Conservation (phyloP, 2,797 vertebrate genomes). For the Bradypodion ventrale region DNA sequence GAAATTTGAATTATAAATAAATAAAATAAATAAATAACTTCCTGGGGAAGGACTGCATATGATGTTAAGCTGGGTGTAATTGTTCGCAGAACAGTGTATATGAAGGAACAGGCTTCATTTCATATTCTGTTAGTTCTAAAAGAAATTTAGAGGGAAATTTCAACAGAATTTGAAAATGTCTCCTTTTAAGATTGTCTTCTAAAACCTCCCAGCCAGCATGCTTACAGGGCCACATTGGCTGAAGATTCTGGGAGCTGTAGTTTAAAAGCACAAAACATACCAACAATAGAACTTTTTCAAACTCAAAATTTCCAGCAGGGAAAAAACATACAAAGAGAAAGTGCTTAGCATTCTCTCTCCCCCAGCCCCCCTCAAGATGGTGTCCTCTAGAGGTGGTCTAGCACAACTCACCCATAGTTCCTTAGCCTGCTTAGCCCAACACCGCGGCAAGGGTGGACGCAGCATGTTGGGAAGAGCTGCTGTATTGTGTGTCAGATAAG, state of each 20-base stretch:
- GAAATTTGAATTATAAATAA: no score
- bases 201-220: no score
- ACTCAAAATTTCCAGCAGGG: background rate
- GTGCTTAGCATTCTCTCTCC: fast-evolving
- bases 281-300: no score
- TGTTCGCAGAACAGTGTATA: background rate
- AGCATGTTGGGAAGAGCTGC: background rate
- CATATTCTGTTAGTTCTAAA: background rate
- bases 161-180: no score
- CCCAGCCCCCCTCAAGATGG: background rate
- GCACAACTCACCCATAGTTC: background rate
- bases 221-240: no score
- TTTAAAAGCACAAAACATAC: no score
- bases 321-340: background rate
- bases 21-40: no score
- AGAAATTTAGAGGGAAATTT: background rate
- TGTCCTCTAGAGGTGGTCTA: background rate
- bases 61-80: background rate
- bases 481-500: fast-evolving
- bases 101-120: background rate
- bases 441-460: background rate
- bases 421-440: background rate
- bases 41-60: background rate
- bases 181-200: no score
- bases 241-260: no score